Conservation (phyloP, 2,113 vertebrate genomes). For the Ariopsis seemanni region DNA sequence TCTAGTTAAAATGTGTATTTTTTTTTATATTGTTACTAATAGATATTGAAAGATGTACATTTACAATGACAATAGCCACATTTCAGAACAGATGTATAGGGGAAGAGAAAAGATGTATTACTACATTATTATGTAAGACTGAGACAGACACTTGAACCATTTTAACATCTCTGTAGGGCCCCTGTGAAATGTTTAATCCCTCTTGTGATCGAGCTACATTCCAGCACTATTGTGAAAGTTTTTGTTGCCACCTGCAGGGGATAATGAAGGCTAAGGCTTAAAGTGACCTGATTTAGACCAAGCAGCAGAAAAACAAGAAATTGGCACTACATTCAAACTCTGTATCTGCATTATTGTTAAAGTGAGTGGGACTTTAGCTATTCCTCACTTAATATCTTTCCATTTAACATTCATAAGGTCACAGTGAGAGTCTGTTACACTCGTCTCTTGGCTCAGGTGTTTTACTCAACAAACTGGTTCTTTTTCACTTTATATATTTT, state of each 20-base stretch:
- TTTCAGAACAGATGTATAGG: neutral
- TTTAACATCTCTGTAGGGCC: neutral
- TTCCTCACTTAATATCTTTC: neutral
- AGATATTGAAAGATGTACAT: neutral
- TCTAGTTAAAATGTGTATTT: neutral
- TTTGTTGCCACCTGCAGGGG: neutral
- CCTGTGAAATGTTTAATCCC: neutral
- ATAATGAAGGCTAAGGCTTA: neutral
- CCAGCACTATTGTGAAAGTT: constrained; percentile 7
- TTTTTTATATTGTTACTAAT: neutral
- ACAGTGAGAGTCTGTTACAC: neutral
- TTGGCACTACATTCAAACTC: neutral
- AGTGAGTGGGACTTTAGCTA: neutral
- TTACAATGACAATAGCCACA: neutral
- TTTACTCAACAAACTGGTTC: neutral
- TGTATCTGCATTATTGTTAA: neutral
- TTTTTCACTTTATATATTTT: neutral
- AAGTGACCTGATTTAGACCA: neutral
- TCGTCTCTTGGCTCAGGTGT: neutral
- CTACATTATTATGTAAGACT: neutral
- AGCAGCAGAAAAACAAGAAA: neutral
- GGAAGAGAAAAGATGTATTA: neutral
- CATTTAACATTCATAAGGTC: neutral
- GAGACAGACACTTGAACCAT: neutral
- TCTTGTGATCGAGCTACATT: neutral